Evolutionary conservation across 2,113 vertebrate genomes (phyloP).

Genomic region (Plestiodon gilberti): DNA sequence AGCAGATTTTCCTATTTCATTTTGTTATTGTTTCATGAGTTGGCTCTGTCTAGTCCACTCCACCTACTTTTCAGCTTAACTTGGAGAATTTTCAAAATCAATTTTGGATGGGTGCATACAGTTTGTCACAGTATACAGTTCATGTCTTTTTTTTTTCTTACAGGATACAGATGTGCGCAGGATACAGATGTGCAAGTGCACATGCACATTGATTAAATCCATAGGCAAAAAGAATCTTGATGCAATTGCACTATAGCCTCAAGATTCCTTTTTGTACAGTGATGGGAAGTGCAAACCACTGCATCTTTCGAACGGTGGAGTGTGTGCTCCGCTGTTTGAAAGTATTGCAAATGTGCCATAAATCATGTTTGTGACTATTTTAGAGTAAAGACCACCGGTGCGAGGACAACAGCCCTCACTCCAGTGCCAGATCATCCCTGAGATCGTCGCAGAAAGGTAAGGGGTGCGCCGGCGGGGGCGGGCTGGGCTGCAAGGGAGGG

Average conservation of each 20-base stretch:
- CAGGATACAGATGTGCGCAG: not conserved
- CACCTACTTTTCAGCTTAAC: not conserved
- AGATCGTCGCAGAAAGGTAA: too few species aligned
- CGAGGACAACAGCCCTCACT: too few species aligned
- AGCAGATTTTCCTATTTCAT: not conserved
- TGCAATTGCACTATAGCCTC: not conserved
- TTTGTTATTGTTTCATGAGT: not conserved
- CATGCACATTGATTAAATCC: not conserved
- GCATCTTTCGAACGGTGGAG: too few species aligned
- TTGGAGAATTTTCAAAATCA: not conserved
- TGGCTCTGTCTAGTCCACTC: not conserved
- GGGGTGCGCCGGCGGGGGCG: too few species aligned
- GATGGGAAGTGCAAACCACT: too few species aligned
- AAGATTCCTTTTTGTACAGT: not conserved
- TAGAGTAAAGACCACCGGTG: too few species aligned
- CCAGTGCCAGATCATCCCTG: too few species aligned
- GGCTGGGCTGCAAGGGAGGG: too few species aligned
- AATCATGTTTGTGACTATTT: too few species aligned
- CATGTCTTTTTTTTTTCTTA: not conserved
- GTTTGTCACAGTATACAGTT: not conserved
- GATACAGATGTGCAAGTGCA: not conserved
- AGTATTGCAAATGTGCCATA: too few species aligned
- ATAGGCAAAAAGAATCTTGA: not conserved
- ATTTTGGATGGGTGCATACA: not conserved
- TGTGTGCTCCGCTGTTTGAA: too few species aligned